phyloP scores from a whole-genome alignment of 2,113 vertebrate genomes.

The Hydropotes inermis region DNA sequence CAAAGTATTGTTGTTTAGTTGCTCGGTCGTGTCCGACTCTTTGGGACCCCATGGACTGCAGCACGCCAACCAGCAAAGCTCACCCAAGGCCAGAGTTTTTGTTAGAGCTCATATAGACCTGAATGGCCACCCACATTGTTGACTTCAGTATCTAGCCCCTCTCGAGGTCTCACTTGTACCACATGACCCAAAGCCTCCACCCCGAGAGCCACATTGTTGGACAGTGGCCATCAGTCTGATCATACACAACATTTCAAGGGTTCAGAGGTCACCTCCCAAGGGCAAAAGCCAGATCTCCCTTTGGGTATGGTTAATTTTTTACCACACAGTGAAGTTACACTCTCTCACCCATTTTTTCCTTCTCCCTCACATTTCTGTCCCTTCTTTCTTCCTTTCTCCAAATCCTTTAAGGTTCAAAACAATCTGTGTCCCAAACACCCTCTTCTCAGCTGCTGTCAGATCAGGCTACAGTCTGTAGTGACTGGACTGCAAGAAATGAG shows the following conservation, averaged over 20 bases:
- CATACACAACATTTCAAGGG: not conserved
- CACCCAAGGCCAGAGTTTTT: not conserved
- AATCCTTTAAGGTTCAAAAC: not conserved
- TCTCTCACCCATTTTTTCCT: not conserved
- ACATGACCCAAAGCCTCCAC: not conserved
- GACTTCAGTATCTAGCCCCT: not conserved
- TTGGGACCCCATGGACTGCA: not conserved
- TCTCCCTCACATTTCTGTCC: not conserved
- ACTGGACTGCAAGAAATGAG: not conserved
- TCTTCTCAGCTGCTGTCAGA: not conserved
- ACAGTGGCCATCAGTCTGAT: not conserved
- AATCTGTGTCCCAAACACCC: not conserved
- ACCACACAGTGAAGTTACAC: not conserved
- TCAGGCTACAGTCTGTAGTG: not conserved
- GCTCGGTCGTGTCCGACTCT: rapidly evolving
- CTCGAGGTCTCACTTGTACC: not conserved
- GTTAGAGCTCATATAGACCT: not conserved
- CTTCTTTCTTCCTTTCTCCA: not conserved
- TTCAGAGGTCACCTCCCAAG: not conserved
- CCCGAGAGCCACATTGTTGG: not conserved
- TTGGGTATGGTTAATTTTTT: not conserved
- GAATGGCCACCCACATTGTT: too few relatives aligned
- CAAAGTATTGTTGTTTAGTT: not conserved
- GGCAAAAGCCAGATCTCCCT: not conserved
- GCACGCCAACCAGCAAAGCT: not conserved